Evolutionary conservation across 2,888 invertebrate genomes (phyloP).

Genomic region (Amorpha juglandis): DNA sequence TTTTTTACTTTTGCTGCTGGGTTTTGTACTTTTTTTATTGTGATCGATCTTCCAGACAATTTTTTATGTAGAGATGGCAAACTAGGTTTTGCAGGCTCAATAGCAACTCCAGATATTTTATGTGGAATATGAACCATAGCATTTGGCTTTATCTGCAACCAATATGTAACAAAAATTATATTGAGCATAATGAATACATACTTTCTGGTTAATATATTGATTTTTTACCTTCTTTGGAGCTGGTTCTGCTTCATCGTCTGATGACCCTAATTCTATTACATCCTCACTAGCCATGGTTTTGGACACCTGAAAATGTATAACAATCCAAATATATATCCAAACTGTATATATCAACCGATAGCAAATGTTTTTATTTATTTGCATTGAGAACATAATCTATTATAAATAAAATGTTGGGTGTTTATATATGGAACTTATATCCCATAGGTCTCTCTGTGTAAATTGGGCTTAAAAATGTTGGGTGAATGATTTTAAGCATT

Average conservation of each 20-base stretch:
- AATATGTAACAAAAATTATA: constrained; percentile 23
- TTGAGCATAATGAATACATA: neutral
- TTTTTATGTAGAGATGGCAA: constrained; percentile 30
- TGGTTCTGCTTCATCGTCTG: constrained; percentile 73
- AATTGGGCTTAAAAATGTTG: too few species aligned
- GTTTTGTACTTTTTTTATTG: constrained; percentile 47
- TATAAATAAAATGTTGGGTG: too few species aligned
- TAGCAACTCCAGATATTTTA: constrained; percentile 58
- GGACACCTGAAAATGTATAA: neutral
- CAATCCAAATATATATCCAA: neutral
- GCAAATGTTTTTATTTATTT: too few species aligned
- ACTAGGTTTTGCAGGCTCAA: constrained; percentile 54
- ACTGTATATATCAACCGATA: neutral
- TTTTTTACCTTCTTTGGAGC: constrained; percentile 67
- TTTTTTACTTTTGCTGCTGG: constrained; percentile 42
- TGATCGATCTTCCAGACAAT: constrained; percentile 43
- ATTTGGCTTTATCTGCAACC: constrained; percentile 68
- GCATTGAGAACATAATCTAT: too few species aligned
- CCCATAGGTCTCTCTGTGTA: too few species aligned
- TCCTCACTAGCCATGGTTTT: constrained; percentile 69
- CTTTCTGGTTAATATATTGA: neutral
- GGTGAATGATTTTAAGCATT: too few species aligned
- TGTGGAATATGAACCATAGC: constrained; percentile 76
- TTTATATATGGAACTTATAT: too few species aligned
- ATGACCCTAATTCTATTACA: constrained; percentile 78